phyloP scores from a whole-genome alignment of 2,888 invertebrate genomes.

The Mermis nigrescens region DNA sequence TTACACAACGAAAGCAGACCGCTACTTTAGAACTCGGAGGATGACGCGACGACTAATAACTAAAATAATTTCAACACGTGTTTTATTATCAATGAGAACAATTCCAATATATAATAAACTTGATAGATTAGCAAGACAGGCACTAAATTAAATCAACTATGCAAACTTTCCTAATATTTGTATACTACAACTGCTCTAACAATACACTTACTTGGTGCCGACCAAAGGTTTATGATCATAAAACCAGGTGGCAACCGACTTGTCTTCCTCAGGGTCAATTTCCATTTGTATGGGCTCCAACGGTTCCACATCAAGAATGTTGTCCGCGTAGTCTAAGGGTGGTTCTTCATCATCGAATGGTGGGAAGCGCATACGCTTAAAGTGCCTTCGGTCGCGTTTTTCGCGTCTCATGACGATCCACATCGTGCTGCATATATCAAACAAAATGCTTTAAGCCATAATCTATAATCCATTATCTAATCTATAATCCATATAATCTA shows the following conservation, averaged over 20 bases:
- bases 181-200: too few species aligned
- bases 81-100: too few species aligned
- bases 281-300: conserved; percentile 88
- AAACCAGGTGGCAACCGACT: conserved; percentile 68
- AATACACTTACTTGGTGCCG: conserved; percentile 52
- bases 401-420: conserved; percentile 99
- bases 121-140: too few species aligned
- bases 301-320: conserved; percentile 94
- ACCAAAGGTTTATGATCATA: conserved; percentile 91
- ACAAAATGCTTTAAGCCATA: neutral
- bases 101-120: too few species aligned
- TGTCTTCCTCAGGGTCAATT: conserved; percentile 67
- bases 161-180: too few species aligned
- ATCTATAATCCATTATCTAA: neutral
- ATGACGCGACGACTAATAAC: too few species aligned
- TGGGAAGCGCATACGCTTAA: conserved; percentile 97
- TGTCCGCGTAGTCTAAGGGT: conserved; percentile 95
- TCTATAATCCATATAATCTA: neutral
- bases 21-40: too few species aligned
- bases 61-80: too few species aligned
- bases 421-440: conserved; percentile 60
- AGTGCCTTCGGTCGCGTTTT: conserved; percentile 91
- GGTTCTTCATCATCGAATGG: conserved; percentile 99
- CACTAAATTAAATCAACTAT: too few species aligned
- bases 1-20: too few species aligned